Evolutionary conservation across 1,140 invertebrate species (phyloP).

Genomic region (Drosophila athabasca): DNA sequence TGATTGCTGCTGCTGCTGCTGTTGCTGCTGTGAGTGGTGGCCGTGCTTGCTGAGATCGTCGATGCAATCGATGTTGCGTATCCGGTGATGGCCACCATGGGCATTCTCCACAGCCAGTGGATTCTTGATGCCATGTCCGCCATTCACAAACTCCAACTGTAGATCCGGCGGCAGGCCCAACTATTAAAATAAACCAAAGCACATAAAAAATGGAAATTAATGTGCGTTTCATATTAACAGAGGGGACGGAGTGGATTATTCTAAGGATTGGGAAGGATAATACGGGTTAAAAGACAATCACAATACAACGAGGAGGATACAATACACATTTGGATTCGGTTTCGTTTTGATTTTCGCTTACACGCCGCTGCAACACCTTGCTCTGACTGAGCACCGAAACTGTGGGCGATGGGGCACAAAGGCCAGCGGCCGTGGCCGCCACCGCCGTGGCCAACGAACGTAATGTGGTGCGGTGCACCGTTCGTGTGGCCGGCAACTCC

Average conservation of each 20-base stretch:
- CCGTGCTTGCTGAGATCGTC: constrained; percentile 82
- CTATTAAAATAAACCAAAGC: constrained; percentile 84
- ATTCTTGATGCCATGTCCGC: constrained; percentile 99
- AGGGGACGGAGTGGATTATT: background rate
- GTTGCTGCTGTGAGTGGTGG: constrained; percentile 54
- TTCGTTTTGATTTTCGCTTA: constrained; percentile 85
- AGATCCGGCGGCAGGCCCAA: constrained; percentile 93
- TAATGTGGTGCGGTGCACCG: constrained; percentile 64
- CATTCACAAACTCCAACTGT: constrained; percentile 98
- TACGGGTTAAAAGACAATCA: constrained; percentile 18
- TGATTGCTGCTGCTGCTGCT: constrained; percentile 32
- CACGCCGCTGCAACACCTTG: constrained; percentile 93
- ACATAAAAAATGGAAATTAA: constrained; percentile 8
- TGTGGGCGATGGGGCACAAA: constrained; percentile 76
- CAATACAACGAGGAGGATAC: constrained; percentile 10
- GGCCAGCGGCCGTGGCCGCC: constrained; percentile 60
- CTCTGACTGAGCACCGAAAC: constrained; percentile 85
- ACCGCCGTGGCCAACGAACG: constrained; percentile 61
- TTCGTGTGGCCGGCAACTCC: constrained; percentile 56
- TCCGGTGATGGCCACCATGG: constrained; percentile 84
- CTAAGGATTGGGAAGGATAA: background rate
- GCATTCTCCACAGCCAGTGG: constrained; percentile 91
- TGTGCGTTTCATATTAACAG: too few relatives aligned
- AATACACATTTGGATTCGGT: background rate
- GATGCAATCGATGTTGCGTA: constrained; percentile 84